Evolutionary conservation across 2,113 vertebrate species (phyloP), one percentile per base, ranked within the genome.

Genomic region (Pogonocichla stellata): DNA sequence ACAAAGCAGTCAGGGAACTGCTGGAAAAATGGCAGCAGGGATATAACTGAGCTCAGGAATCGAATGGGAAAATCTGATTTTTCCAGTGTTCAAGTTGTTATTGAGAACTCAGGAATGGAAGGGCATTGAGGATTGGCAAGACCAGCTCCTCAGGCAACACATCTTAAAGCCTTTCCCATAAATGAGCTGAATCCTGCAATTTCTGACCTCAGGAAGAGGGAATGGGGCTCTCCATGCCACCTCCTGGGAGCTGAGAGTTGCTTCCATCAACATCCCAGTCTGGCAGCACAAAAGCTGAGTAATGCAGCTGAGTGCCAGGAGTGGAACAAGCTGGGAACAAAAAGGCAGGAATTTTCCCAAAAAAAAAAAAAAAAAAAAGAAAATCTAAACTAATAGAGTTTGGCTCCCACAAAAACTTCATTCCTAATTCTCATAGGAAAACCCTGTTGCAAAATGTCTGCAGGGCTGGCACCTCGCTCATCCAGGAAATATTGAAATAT

Each of bases 201-300:
- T 2, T 1, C 33, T 92, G 57, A 80, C 79, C 85, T 93, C 78
- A 45, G 93, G 79, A 86, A 40, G 54, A 36, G 45, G 50, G 90
- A 91, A 87, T 53, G 36, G 65, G 61, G 73, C 36, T 93, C 79
- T 77, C 28, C 75, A 50, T 93, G 74, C 86, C 34, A 2, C 7
- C 88, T 90, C 79, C 70, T 69, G 85, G 79, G 81, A 90, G n/a
- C 77, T 85, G 86, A n/a, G 38, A 42, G 84, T 66, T 92, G 7
- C 58, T 88, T 47, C 62, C 79, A 56, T 12, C 36, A 54, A 58
- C 66, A 73, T 94, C 88, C 93, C 64, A 86, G 62, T 36, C 66
- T 93, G 94, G 91, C 91, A 95, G 78, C 81, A 62, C 84, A 36
- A 91, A 82, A 96, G 84, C 95, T 91, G 94, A 95, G 86, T 67